Conservation (phyloP, 2,888 invertebrate genomes). For the Nasonovia ribisnigri region DNA sequence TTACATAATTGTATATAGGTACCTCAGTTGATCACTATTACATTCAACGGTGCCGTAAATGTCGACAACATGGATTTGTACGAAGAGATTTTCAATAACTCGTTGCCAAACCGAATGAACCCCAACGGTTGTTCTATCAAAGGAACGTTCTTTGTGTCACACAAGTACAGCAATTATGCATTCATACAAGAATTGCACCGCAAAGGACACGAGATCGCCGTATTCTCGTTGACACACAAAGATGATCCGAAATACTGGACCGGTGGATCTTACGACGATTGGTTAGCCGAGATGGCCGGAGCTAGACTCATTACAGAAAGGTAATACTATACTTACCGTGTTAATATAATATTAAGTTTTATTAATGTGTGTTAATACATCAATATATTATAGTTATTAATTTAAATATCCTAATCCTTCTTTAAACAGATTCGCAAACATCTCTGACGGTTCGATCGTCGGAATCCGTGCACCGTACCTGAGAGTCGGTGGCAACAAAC, state of each 20-base stretch:
- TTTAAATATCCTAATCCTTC: neutral
- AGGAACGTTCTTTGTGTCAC: slow-evolving; percentile 91
- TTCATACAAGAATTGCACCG: slow-evolving; percentile 90
- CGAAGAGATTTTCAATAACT: slow-evolving; percentile 89
- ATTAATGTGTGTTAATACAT: too few species aligned
- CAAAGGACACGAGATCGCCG: slow-evolving; percentile 90
- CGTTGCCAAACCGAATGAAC: slow-evolving; percentile 79
- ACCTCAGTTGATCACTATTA: slow-evolving; percentile 93
- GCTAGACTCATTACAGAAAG: slow-evolving; percentile 87
- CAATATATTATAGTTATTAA: neutral
- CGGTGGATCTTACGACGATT: slow-evolving; percentile 88
- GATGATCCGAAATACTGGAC: slow-evolving; percentile 93
- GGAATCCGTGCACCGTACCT: slow-evolving; percentile 90
- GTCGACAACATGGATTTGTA: slow-evolving; percentile 93
- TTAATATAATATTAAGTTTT: neutral
- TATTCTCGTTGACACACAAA: slow-evolving; percentile 92
- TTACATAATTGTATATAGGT: slow-evolving; percentile 71
- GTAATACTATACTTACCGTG: slow-evolving; percentile 16
- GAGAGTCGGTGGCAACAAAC: slow-evolving; percentile 92
- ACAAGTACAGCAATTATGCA: slow-evolving; percentile 93
- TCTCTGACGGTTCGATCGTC: slow-evolving; percentile 91
- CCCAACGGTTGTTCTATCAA: slow-evolving; percentile 91
- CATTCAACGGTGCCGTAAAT: slow-evolving; percentile 93
- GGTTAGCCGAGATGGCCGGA: slow-evolving; percentile 96
- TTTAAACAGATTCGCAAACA: slow-evolving; percentile 80